Evolutionary conservation across 53 echinoderm and acorn worm genomes (phyloP), one percentile per base, ranked within the genome.

Genomic region (Zoroaster sp.): DNA sequence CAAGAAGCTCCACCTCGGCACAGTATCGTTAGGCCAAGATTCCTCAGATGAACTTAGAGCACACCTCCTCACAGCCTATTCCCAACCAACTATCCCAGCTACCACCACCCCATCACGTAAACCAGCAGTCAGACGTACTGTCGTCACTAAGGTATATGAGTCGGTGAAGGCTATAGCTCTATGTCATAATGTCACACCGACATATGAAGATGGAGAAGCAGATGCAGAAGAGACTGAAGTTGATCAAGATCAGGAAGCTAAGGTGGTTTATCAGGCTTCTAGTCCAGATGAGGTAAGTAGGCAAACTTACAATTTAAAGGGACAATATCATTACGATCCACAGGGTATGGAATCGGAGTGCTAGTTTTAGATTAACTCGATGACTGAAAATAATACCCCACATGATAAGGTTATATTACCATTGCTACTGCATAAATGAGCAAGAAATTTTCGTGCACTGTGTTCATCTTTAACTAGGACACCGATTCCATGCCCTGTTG

Each of bases 171-270:
- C 98, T 21, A 46, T 98, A n/a, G 98, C 98, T 5, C 91, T 98
- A 66, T 98, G 98, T 67, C 98, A 98, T 49, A 98, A 98, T 52
- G 98, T 98, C 4, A 98, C 98, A 8, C 98, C 98, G 7, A 94
- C 96, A 20, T 96, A 95, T 17, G 95, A 98, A 46, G 95, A 95
- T 40, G 94, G 80, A 15, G 91, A 94, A 18, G 81, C 80, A 0
- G 68, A 90, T 23, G 91, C 90, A 30, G 93, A 92, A 28, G 89
- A 73, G 52, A 47, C 83, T 30, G 69, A 80, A 67, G 92, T 86
- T 40, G 90, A 93, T 36, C 46, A 90, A 35, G 93, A 87, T 1
- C 52, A 77, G 47, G 89, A 88, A 74, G 87, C 73, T 14, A 92
- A 92, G 4, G 96, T 98, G 52, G 94, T 93, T 1, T 98, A 98